phyloP scores from a whole-genome alignment of 2,113 vertebrate genomes.

The Ciconia stormi region DNA sequence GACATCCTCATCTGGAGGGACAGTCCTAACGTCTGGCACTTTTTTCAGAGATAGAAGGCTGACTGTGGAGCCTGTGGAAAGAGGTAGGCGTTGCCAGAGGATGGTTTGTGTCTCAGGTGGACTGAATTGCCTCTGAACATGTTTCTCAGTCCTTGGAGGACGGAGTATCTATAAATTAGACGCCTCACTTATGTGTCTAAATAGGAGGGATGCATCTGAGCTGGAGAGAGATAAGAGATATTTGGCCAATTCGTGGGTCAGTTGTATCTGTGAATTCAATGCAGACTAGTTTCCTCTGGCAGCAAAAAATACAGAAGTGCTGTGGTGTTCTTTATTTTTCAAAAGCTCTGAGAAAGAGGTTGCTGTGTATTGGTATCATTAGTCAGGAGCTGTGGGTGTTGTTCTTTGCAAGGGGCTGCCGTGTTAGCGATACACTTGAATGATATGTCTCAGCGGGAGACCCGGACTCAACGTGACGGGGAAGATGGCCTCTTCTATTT shows the following conservation, averaged over 20 bases:
- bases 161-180: neutral
- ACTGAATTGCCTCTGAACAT: neutral
- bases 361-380: neutral
- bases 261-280: neutral
- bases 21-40: neutral
- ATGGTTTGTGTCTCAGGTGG: neutral
- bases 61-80: neutral
- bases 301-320: neutral
- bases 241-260: neutral
- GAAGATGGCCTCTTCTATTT: neutral
- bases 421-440: neutral
- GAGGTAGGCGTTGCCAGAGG: neutral
- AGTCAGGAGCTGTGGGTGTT: neutral
- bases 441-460: neutral
- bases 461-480: accelerated
- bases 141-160: neutral
- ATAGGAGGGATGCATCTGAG: neutral
- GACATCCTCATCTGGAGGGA: neutral
- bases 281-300: neutral
- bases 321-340: neutral
- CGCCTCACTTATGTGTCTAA: neutral
- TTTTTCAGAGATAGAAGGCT: neutral
- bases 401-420: neutral
- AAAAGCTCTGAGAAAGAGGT: neutral
- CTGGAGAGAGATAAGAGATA: neutral